These are phyloP conservation scores for Paramisgurnus dabryanus DNA, from an alignment of 2,113 vertebrate species.

Conservation along the genomic window DNA sequence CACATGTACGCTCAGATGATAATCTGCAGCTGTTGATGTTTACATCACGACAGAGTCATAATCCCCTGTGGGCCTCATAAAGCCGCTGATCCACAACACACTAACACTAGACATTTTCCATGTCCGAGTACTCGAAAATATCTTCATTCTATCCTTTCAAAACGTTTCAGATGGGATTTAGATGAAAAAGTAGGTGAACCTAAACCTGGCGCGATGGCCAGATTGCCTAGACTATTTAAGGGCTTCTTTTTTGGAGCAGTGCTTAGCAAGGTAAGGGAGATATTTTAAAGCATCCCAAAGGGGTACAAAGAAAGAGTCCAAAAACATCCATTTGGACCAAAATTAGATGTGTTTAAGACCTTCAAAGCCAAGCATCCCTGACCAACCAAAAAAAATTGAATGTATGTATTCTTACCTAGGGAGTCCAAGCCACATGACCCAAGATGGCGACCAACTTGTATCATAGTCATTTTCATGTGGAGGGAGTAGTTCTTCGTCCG, in stretches of 20 bases:
- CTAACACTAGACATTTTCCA: background rate
- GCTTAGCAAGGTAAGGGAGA: constrained; percentile 43
- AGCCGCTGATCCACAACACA: constrained; percentile 33
- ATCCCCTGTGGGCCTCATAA: constrained; percentile 36
- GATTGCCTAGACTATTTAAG: constrained; percentile 25
- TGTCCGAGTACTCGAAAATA: constrained; percentile 23
- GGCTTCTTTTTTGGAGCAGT: constrained; percentile 36
- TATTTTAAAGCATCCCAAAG: constrained; percentile 49
- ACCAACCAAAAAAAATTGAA: background rate
- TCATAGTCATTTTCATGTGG: constrained; percentile 87
- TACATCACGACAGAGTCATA: constrained; percentile 32
- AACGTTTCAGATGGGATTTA: constrained; percentile 24
- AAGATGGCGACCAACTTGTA: constrained; percentile 94
- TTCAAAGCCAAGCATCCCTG: background rate
- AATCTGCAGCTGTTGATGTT: constrained; percentile 51
- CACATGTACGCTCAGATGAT: constrained; percentile 27
- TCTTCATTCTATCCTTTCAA: constrained; percentile 19
- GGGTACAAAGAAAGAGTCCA: constrained; percentile 23
- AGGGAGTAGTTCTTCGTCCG: constrained; percentile 77
- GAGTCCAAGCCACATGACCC: constrained; percentile 91
- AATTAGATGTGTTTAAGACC: constrained; percentile 32
- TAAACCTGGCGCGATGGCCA: constrained; percentile 32
- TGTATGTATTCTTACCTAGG: constrained; percentile 42
- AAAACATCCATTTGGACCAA: constrained; percentile 34
- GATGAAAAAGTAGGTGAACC: constrained; percentile 47